phyloP scores from a whole-genome alignment of 2,888 invertebrate genomes.

The Xiphydria camelus region DNA sequence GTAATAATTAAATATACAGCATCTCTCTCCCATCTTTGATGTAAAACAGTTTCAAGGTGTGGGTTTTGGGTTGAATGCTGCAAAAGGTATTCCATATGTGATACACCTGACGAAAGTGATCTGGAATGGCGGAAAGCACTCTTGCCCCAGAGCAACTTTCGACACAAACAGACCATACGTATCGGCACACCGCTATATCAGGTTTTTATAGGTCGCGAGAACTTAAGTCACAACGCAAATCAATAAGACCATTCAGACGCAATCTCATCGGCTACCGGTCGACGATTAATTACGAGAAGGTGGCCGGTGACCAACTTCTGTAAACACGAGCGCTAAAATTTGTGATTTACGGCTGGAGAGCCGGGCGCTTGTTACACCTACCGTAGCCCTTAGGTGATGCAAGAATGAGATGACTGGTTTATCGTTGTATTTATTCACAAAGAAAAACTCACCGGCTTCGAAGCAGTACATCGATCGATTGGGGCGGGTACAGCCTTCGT shows the following conservation, averaged over 20 bases:
- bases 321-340: constrained; percentile 16
- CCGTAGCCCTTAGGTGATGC: too few relatives aligned
- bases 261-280: constrained; percentile 8
- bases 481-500: constrained; percentile 89
- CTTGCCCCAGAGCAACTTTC: neutral
- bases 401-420: too few relatives aligned
- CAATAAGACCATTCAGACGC: constrained; percentile 4
- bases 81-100: too few relatives aligned
- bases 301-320: constrained; percentile 7
- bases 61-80: too few relatives aligned
- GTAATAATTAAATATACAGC: neutral
- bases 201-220: too few relatives aligned
- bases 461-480: constrained; percentile 91
- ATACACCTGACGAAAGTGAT: too few relatives aligned
- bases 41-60: too few relatives aligned
- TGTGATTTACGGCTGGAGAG: constrained; percentile 10
- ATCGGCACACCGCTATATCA: constrained; percentile 1
- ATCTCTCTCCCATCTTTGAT: too few relatives aligned
- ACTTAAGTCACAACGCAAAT: constrained; percentile 1
- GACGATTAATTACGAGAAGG: constrained; percentile 23
- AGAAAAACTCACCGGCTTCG: constrained; percentile 73
- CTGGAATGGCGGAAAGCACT: neutral
- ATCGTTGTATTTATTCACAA: constrained; percentile 1
- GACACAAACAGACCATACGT: neutral
- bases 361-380: constrained; percentile 5